Evolutionary conservation across 2,113 vertebrate genomes (phyloP), one percentile per base, ranked within the genome.

Genomic region (Riparia riparia): DNA sequence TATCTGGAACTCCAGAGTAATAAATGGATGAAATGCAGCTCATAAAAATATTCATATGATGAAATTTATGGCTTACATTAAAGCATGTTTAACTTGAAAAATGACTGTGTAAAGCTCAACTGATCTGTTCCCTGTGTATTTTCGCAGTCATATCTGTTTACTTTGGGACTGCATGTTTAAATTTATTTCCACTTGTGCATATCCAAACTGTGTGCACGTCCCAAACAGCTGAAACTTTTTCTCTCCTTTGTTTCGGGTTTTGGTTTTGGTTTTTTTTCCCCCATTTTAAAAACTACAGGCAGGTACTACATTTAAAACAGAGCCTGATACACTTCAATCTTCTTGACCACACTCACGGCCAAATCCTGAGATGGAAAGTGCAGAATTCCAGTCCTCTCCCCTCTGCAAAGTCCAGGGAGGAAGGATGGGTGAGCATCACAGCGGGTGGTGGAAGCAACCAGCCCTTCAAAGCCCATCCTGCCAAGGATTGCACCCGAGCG

Each of bases 31-130:
- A 94, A 96, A 96, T 90, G 84, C 63, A 91, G 89, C 94, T 95
- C 94, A 94, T 96, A 97, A 97, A 96, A 95, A 93, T 85, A 96
- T 97, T 96, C 95, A 96, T 95, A 81, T 86, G 94, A 95, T 93
- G 88, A 96, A 96, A 97, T 95, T 94, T 97, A 96, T 95, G 92
- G 89, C 94, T 94, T 95, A 82, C 90, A 94, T 94, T 96, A 93
- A 95, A 96, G 83, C 74, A 85, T 65, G 74, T 88, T 90, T 92
- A 94, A 91, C 90, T 97, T 96, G 88, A 96, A 96, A 97, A 96
- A 96, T 78, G 50, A 80, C 82, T 89, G 50, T 54, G 78, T 86
- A 66, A 90, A 90, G 90, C 92, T 94, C 95, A 90, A 90, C 72
- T 88, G 87, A 96, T 96, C 80, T 91, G 69, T 31, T 94, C 82